A percentile compares a stretch with the other conserved stretches of the same genome.
Conservation (phyloP, 2,113 vertebrate species). For the Neodon shergylaensis region DNA sequence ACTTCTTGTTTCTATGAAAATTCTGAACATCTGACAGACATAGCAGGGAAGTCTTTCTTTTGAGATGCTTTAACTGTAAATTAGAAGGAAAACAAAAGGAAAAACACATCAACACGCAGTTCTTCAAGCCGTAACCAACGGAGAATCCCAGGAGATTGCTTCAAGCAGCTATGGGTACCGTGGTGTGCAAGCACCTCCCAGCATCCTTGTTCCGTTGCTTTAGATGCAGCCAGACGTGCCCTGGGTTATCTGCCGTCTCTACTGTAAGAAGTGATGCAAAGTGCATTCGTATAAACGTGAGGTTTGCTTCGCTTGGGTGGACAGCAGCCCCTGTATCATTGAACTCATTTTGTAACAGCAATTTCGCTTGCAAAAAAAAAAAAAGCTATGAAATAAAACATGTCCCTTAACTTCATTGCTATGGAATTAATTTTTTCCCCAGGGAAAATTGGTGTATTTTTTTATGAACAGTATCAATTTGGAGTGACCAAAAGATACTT, state of each 20-base stretch:
- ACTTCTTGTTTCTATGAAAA: constrained; percentile 37
- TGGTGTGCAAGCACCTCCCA: constrained; percentile 84
- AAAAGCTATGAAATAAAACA: constrained; percentile 89
- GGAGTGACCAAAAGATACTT: constrained; percentile 82
- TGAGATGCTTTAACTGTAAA: constrained; percentile 69
- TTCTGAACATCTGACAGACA: constrained; percentile 79
- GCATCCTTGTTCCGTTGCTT: constrained; percentile 88
- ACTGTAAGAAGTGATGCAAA: constrained; percentile 88
- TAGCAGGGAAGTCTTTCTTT: constrained; percentile 59
- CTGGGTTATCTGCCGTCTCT: constrained; percentile 82
- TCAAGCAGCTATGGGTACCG: constrained; percentile 83
- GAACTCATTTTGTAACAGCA: constrained; percentile 97
- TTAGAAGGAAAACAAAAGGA: constrained; percentile 64
- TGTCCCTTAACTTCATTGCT: constrained; percentile 87
- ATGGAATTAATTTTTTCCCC: constrained; percentile 85
- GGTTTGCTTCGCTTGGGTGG: constrained; percentile 95
- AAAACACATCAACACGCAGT: constrained; percentile 75
- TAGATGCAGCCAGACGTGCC: constrained; percentile 84
- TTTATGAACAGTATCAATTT: constrained; percentile 81
- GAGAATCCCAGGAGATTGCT: constrained; percentile 84
- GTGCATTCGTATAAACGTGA: constrained; percentile 92
- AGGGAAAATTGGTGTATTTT: constrained; percentile 76
- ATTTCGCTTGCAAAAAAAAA: constrained; percentile 92
- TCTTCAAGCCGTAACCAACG: constrained; percentile 78
- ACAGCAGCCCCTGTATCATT: constrained; percentile 92